Base-by-base conservation (phyloP, 1,140 invertebrate species). In the Psix sp. region DNA sequence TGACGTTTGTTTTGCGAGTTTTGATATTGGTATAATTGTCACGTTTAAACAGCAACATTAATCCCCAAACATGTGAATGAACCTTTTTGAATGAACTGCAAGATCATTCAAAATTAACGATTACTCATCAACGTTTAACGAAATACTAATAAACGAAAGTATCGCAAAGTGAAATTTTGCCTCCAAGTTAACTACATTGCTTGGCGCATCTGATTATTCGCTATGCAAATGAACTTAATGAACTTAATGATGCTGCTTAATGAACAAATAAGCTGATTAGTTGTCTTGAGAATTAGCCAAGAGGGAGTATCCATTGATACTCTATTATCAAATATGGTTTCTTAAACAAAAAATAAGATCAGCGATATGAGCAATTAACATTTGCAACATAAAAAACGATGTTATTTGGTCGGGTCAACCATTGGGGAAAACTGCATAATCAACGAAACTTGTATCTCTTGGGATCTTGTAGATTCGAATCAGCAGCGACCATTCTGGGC, bases 401-500 rank as follows among this genome's bases (percentile, higher is more conserved):
- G 65, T 68, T 60, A 59, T 70, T 29, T 46, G 46, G 29, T 54
- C 18, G 11, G 43, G 46, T 52, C 46, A 70, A 52, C 39, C 24
- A 56, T 60, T 52, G 48, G 54, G 35, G 31, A 60, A 70, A 60
- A 56, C 21, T 67, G 51, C 36, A 52, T 49, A 72, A 72, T 72
- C 59, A 57, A 38, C 45, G 56, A 60, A 77, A 76, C 48, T 71
- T 42, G 60, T 77, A 74, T 65, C 67, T 29, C 33, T 5, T 60
- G 77, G 63, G 77, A 77, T 73, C 60, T 60, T 65, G 59, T 57
- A 54, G 65, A 62, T 65, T 38, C 63, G 70, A 79, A 77, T 81
- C 76, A 70, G 70, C 68, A 74, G 72, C 68, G 73, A 75, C 76
- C 78, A 54, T 68, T 78, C 75, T 76, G 65, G 72, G 59, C 72